These are phyloP conservation scores for Agapostemon virescens DNA, from an alignment of 2,888 invertebrate genomes.

Conservation along the genomic window DNA sequence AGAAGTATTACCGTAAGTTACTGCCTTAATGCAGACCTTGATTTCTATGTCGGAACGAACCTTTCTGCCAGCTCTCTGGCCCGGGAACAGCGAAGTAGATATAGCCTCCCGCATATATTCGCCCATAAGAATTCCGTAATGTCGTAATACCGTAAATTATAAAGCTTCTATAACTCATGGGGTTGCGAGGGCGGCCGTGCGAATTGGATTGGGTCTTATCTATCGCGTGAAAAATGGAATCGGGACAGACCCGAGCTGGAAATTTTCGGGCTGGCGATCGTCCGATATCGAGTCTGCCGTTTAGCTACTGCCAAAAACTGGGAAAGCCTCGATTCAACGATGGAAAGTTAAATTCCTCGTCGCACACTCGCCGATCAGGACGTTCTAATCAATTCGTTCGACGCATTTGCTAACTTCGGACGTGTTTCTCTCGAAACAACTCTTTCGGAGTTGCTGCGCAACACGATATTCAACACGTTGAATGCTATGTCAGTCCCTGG, in stretches of 20 bases:
- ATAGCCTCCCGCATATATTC: slow-evolving; percentile 20
- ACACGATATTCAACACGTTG: too few species aligned
- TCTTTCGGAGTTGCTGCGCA: too few species aligned
- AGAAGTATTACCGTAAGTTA: slow-evolving; percentile 48
- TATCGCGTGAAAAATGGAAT: slow-evolving; percentile 13
- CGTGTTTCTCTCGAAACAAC: too few species aligned
- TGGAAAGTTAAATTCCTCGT: too few species aligned
- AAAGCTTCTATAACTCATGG: slow-evolving; percentile 48
- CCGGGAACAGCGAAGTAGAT: slow-evolving; percentile 34
- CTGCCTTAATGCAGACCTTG: slow-evolving; percentile 42
- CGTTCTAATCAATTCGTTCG: too few species aligned
- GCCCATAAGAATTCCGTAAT: slow-evolving; percentile 54
- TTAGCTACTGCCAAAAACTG: not conserved
- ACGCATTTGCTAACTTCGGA: too few species aligned
- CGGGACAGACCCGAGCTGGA: not conserved
- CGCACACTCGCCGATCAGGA: too few species aligned
- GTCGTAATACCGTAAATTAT: slow-evolving; percentile 53
- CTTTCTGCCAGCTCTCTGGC: slow-evolving; percentile 9
- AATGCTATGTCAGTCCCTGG: too few species aligned
- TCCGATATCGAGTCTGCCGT: not conserved
- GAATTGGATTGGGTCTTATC: slow-evolving; percentile 16
- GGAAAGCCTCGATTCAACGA: not conserved
- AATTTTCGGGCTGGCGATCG: not conserved
- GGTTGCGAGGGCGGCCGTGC: not conserved
- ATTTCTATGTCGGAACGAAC: slow-evolving; percentile 34